Evolutionary conservation across 2,888 invertebrate genomes (phyloP).

Genomic region (Protophormia terraenovae): DNA sequence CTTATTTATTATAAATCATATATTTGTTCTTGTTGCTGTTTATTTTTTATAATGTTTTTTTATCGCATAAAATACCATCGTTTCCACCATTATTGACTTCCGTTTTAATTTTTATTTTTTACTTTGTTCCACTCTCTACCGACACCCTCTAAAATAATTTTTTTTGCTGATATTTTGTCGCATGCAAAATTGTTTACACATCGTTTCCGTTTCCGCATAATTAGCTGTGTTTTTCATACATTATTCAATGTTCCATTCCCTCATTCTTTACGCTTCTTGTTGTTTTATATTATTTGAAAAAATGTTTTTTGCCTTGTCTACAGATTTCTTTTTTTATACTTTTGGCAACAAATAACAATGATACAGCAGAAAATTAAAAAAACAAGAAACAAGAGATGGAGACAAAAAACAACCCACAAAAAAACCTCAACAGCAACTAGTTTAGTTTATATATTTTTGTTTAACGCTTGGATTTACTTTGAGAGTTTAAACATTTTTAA

Average conservation of each 20-base stretch:
- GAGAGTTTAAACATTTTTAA: background rate
- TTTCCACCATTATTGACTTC: background rate
- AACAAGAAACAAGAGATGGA: too few species aligned
- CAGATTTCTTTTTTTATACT: background rate
- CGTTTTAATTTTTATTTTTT: background rate
- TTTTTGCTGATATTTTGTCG: slow-evolving; percentile 17
- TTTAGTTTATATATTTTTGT: background rate
- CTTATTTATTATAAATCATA: background rate
- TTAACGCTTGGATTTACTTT: background rate
- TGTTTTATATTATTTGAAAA: background rate
- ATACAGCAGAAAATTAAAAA: background rate
- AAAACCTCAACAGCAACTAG: background rate
- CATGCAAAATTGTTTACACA: slow-evolving; percentile 46
- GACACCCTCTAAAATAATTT: background rate
- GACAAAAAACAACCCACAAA: background rate
- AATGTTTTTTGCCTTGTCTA: background rate
- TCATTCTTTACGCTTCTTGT: background rate
- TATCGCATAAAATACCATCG: background rate
- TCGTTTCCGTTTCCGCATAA: slow-evolving; percentile 54
- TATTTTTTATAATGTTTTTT: slow-evolving; percentile 3
- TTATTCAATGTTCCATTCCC: background rate
- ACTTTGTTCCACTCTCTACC: too few species aligned
- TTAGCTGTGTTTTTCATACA: slow-evolving; percentile 34
- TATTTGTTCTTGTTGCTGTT: too few species aligned
- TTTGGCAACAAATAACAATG: slow-evolving; percentile 6